Percentiles rank a stretch among this genome's conserved stretches.
phyloP scores from a whole-genome alignment of 1,140 invertebrate species.

The Diploscapter pachys region DNA sequence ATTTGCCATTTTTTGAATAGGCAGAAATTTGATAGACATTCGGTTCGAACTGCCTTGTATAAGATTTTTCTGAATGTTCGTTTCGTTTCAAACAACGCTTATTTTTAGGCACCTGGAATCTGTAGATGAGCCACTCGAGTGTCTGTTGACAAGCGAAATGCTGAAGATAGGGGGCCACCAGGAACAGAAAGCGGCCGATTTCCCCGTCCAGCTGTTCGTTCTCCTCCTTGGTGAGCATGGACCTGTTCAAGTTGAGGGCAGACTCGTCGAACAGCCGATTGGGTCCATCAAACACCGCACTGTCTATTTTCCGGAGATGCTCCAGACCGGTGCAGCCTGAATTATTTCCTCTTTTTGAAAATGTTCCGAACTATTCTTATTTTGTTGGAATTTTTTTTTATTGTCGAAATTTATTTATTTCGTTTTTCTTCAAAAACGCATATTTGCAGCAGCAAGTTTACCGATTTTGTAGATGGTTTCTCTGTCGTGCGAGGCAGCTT shows the following conservation, averaged over 20 bases:
- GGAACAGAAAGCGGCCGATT: conserved; percentile 32
- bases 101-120: conserved; percentile 19
- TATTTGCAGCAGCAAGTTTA: background rate
- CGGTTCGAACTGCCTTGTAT: too few relatives aligned
- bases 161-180: conserved; percentile 35
- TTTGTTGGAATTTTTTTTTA: background rate
- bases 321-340: conserved; percentile 26
- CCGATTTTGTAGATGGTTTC: conserved; percentile 38
- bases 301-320: conserved; percentile 24
- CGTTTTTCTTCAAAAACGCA: conserved; percentile 9
- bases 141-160: conserved; percentile 39
- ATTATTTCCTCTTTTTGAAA: background rate
- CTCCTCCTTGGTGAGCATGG: conserved; percentile 21
- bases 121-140: conserved; percentile 37
- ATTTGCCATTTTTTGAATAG: background rate
- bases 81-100: too few relatives aligned
- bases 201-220: conserved; percentile 23
- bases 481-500: conserved; percentile 31
- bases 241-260: conserved; percentile 27
- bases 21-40: conserved; percentile 12
- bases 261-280: conserved; percentile 29
- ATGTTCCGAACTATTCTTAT: background rate
- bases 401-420: conserved; percentile 12
- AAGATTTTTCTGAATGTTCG: too few relatives aligned
- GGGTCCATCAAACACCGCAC: conserved; percentile 12